Evolutionary conservation across 2,888 invertebrate species (phyloP).

Genomic region (Leucophenga maculata): DNA sequence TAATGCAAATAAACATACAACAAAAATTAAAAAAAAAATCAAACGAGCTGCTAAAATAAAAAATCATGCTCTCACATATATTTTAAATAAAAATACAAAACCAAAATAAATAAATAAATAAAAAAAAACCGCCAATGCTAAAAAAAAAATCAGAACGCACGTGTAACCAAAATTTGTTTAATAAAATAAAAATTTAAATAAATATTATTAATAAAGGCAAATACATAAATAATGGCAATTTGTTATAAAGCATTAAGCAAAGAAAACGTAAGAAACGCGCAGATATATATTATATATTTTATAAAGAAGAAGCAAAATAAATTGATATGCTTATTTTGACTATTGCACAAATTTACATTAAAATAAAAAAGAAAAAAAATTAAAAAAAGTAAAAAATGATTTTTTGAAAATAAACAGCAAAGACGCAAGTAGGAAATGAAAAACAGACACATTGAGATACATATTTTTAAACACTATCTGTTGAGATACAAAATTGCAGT

Average conservation of each 20-base stretch:
- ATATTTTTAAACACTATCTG: too few relatives aligned
- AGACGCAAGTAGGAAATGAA: background rate
- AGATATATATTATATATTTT: background rate
- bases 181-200: constrained; percentile 52
- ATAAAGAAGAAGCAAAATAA: background rate
- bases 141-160: constrained; percentile 59
- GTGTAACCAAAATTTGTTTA: constrained; percentile 61
- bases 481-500: background rate
- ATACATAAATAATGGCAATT: constrained; percentile 46
- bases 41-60: constrained; percentile 35
- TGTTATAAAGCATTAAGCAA: constrained; percentile 5
- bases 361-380: background rate
- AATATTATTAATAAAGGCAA: constrained; percentile 54
- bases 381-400: background rate
- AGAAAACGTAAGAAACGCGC: background rate
- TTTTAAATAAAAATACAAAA: constrained; percentile 35
- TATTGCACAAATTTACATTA: constrained; percentile 3
- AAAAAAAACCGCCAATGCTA: constrained; percentile 43
- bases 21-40: constrained; percentile 13
- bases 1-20: constrained; percentile 57
- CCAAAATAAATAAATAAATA: constrained; percentile 32
- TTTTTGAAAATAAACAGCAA: constrained; percentile 18
- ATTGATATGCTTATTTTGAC: background rate
- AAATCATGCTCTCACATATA: constrained; percentile 48
- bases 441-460: too few relatives aligned